Percentiles rank a stretch among this genome's conserved stretches.
Evolutionary conservation across 2,113 vertebrate genomes (phyloP).

Genomic region (Apeltes quadracus): DNA sequence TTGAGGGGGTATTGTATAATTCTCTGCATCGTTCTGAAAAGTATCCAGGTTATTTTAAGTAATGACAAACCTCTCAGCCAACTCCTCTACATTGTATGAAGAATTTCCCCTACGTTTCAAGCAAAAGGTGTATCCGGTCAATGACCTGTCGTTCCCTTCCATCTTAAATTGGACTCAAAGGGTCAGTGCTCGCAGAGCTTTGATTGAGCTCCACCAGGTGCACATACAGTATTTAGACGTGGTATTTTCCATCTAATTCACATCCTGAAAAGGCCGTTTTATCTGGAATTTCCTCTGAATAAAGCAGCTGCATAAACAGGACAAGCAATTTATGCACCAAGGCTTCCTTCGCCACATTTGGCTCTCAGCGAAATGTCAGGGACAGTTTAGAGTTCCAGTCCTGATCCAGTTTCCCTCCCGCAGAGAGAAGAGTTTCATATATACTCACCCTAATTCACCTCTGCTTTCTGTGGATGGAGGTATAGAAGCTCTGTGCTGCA

Average conservation of each 20-base stretch:
- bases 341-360: slow-evolving; percentile 56
- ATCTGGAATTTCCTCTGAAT: slow-evolving; percentile 62
- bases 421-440: slow-evolving; percentile 38
- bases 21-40: background rate
- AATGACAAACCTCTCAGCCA: no score
- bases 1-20: background rate
- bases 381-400: slow-evolving; percentile 54
- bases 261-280: slow-evolving; percentile 57
- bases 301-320: slow-evolving; percentile 77
- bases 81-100: no score
- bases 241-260: slow-evolving; percentile 57
- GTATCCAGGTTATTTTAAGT: background rate
- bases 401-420: slow-evolving; percentile 45
- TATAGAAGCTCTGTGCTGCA: slow-evolving; percentile 35
- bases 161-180: slow-evolving; percentile 31
- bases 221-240: slow-evolving; percentile 51
- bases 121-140: slow-evolving; percentile 23
- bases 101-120: no score
- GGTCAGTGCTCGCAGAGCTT: slow-evolving; percentile 39
- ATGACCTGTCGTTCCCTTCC: slow-evolving; percentile 18
- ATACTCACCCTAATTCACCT: slow-evolving; percentile 60
- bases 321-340: slow-evolving; percentile 64
- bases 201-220: slow-evolving; percentile 67
- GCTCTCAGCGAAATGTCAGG: slow-evolving; percentile 57
- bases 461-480: slow-evolving; percentile 43